Conservation (phyloP, 1,140 invertebrate genomes). For the Leguminivora glycinivorella region DNA sequence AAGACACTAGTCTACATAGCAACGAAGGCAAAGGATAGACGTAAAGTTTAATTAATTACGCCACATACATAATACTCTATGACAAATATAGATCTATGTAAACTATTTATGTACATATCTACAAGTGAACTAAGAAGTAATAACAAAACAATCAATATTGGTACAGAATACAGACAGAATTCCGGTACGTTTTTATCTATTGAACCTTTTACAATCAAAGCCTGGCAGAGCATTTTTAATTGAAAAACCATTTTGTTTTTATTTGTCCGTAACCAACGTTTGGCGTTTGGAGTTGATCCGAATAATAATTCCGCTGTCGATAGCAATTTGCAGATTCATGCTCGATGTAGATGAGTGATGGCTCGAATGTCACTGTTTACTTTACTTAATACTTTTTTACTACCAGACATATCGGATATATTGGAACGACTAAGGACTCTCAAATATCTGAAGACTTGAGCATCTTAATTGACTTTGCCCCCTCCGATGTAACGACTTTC, state of each 20-base stretch:
- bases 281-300: background rate
- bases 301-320: constrained; percentile 1
- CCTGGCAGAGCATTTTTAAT: constrained; percentile 6
- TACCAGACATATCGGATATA: no score
- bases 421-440: no score
- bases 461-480: no score
- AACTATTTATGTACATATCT: no score
- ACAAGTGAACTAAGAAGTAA: background rate
- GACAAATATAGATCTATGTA: no score
- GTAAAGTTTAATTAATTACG: no score
- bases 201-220: background rate
- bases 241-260: constrained; percentile 8
- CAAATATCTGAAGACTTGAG: no score
- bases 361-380: background rate
- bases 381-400: background rate
- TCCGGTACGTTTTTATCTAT: background rate
- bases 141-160: background rate
- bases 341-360: background rate
- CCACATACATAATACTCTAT: no score
- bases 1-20: no score
- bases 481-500: no score
- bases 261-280: constrained; percentile 1
- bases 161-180: background rate
- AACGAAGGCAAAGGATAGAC: no score
- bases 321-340: background rate